Evolutionary conservation across 2,888 invertebrate species (phyloP).

Genomic region (Coremacera marginata): DNA sequence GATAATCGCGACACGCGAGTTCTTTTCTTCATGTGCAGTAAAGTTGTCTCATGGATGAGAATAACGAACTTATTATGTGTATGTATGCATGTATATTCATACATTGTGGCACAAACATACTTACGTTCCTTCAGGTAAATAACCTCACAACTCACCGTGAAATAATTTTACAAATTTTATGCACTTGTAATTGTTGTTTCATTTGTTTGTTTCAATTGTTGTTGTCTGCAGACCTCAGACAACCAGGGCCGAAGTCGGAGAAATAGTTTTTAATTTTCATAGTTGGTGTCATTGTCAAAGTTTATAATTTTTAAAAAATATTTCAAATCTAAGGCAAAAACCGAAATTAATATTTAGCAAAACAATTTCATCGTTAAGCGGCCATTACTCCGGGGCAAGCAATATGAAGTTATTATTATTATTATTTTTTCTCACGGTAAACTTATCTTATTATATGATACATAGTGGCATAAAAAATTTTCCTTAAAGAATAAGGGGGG

Average conservation of each 20-base stretch:
- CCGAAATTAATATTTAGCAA: too few relatives aligned
- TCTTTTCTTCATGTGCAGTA: constrained; percentile 20
- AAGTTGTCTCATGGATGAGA: constrained; percentile 2
- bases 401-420: too few relatives aligned
- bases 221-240: constrained; percentile 3
- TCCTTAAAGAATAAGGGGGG: too few relatives aligned
- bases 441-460: too few relatives aligned
- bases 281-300: too few relatives aligned
- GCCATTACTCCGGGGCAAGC: too few relatives aligned
- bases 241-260: background rate
- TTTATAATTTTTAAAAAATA: too few relatives aligned
- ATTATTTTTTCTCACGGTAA: too few relatives aligned
- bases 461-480: too few relatives aligned
- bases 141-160: constrained; percentile 30
- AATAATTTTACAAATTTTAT: constrained; percentile 27
- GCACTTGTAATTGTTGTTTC: constrained; percentile 26
- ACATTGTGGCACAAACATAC: background rate
- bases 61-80: background rate
- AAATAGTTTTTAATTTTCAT: too few relatives aligned
- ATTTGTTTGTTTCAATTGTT: background rate
- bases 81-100: background rate
- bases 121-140: constrained; percentile 25
- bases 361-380: too few relatives aligned
- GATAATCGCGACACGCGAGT: constrained; percentile 31
- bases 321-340: too few relatives aligned